phyloP scores from a whole-genome alignment of 1,140 invertebrate species.

The Pseudomyrmex sp. region DNA sequence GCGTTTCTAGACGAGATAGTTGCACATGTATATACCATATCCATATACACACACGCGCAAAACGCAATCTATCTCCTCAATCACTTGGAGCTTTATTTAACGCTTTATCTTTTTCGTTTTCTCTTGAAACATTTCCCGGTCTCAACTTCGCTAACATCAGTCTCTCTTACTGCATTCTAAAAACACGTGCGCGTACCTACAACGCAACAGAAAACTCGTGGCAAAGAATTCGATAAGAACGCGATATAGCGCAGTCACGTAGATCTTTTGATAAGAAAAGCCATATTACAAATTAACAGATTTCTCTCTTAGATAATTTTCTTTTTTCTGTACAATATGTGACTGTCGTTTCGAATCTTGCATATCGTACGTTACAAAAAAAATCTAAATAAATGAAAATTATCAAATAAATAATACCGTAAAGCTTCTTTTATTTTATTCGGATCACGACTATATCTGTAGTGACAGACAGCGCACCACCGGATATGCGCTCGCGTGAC shows the following conservation, averaged over 20 bases:
- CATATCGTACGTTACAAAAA: no score
- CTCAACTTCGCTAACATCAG: slow-evolving; percentile 19
- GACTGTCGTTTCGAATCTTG: neutral
- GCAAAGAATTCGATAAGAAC: neutral
- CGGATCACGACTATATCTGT: slow-evolving; percentile 5
- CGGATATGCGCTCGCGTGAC: slow-evolving; percentile 17
- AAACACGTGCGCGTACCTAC: neutral
- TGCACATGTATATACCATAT: slow-evolving; percentile 1
- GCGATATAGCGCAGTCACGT: neutral
- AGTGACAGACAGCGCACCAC: slow-evolving; percentile 11
- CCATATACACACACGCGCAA: neutral
- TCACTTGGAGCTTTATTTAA: slow-evolving; percentile 31
- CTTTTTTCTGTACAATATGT: neutral
- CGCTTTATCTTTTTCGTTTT: slow-evolving; percentile 8
- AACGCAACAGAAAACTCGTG: slow-evolving; percentile 43
- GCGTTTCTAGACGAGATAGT: slow-evolving; percentile 49
- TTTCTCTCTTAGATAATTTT: neutral
- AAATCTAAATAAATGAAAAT: slow-evolving; percentile 7
- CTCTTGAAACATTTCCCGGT: slow-evolving; percentile 9
- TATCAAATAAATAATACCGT: slow-evolving; percentile 3
- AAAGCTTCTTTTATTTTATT: slow-evolving; percentile 21
- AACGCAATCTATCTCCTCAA: slow-evolving; percentile 33
- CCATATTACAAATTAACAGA: neutral
- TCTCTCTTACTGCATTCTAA: slow-evolving; percentile 14
- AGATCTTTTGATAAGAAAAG: neutral